phyloP scores from a whole-genome alignment of 2,113 vertebrate species.

The Hippocampus comes region DNA sequence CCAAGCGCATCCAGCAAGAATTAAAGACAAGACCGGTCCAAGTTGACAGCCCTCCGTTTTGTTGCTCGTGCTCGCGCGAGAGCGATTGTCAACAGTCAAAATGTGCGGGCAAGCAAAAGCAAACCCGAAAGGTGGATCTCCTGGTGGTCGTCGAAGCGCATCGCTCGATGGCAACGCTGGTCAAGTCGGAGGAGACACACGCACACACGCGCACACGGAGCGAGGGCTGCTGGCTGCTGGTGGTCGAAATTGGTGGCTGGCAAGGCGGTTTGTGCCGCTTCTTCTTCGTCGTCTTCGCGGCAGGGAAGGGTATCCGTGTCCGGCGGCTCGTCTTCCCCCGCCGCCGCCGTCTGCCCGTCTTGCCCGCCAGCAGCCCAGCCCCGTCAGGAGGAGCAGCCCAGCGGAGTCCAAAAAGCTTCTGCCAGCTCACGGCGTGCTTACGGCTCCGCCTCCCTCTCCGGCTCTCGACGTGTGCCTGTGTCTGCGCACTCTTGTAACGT shows the following conservation, averaged over 20 bases:
- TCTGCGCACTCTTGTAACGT: no score
- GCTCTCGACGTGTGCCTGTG: no score
- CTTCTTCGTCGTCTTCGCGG: conserved; percentile 1
- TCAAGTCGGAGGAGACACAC: conserved; percentile 41
- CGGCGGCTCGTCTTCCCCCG: conserved; percentile 59
- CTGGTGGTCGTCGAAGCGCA: conserved; percentile 42
- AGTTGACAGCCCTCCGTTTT: neutral
- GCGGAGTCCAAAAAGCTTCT: conserved; percentile 37
- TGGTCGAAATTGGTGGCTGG: conserved; percentile 46
- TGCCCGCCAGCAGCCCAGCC: conserved; percentile 72
- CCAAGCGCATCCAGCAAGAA: conserved; percentile 28
- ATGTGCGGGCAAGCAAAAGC: neutral
- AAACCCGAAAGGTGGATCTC: conserved; percentile 5
- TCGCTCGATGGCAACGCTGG: conserved; percentile 70
- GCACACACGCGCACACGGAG: conserved; percentile 14
- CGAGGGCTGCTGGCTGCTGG: conserved; percentile 48
- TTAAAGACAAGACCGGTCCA: neutral
- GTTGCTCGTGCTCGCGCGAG: neutral
- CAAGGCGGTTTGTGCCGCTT: conserved; percentile 29
- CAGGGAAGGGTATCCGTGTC: conserved; percentile 51
- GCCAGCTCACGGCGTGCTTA: conserved; percentile 79
- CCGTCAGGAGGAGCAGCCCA: conserved; percentile 69
- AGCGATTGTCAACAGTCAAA: neutral
- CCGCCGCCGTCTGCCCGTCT: conserved; percentile 58
- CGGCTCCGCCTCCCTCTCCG: conserved; percentile 71